phyloP scores from a whole-genome alignment of 2,888 invertebrate species.

The Onchidella celtica region DNA sequence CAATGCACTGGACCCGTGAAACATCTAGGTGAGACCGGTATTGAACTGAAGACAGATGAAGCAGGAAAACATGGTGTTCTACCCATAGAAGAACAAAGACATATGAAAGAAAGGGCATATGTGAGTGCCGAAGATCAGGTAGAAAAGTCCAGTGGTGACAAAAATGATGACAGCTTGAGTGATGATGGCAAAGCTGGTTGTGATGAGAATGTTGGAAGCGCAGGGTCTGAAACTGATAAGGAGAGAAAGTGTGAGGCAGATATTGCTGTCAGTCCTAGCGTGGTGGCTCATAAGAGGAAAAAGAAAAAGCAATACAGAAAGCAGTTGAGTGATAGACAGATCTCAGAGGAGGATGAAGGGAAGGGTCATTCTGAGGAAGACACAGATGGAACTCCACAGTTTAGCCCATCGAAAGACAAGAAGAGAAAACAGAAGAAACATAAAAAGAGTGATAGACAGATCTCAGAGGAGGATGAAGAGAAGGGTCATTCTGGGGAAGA shows the following conservation, averaged over 20 bases:
- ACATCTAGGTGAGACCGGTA: background rate
- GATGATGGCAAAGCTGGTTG: background rate
- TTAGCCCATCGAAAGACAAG: background rate
- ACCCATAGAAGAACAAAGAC: no score
- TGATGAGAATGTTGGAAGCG: background rate
- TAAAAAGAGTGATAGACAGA: background rate
- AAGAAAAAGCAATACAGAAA: no score
- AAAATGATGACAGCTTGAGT: background rate
- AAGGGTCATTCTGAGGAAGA: background rate
- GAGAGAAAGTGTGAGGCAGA: no score
- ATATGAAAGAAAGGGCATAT: background rate
- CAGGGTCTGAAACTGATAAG: background rate
- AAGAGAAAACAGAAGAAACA: conserved; percentile 8
- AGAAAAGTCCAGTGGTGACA: background rate
- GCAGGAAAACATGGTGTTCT: no score
- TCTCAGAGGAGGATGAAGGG: background rate
- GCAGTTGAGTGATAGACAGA: background rate
- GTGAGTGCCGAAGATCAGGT: conserved; percentile 3
- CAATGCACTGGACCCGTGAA: background rate
- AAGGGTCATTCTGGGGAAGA: background rate
- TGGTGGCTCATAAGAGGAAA: no score
- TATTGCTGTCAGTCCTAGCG: no score
- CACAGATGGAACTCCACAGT: background rate
- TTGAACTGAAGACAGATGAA: background rate
- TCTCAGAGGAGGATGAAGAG: background rate